Base-by-base conservation (phyloP, 1,140 invertebrate genomes). In the Ooceraea biroi region DNA sequence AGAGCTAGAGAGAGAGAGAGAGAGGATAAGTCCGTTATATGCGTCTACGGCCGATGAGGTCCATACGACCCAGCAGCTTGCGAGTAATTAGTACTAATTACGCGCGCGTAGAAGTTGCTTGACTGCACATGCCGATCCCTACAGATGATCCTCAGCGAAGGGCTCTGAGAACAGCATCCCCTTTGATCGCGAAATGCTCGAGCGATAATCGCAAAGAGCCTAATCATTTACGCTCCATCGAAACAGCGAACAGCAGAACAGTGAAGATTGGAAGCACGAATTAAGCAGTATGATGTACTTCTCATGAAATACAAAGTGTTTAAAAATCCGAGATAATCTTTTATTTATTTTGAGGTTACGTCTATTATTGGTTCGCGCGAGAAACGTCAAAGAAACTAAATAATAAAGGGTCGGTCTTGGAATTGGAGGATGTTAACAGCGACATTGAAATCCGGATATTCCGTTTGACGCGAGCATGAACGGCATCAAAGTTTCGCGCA, bases 81-180 rank as follows among this genome's bases (percentile, higher is more conserved):
- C 41, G 78, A 57, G 55, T 82, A 60, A 82, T 82, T 61, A 74
- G 58, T 61, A 44, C 58, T 82, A 74, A 74, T 82, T 74, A 72
- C 65, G 76, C 63, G 44, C 58, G 65, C 65, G 65, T 69, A 58
- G 22, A 57, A 80, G 65, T 80, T 50, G 52, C 11, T 48, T 27
- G 65, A 57, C 17, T 78, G 66, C 50, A 80, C 50, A 71, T 30
- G 76, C 25, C 50, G 65, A 78, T 69, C 76, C 65, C 57, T 50
- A 46, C 50, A 65, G 68, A 80, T 27, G 65, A 58, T 80, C 76
- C 68, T 19, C 14, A 36, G 19, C 22, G 76, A 78, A 36, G 36
- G 22, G 25, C 44, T 4, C 44, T 3, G 44, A 74, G 73, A 69
- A 27, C 57, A 61, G 50, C 22, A 48, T 55, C 36, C 36, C n/a